Conservation (phyloP, 2,113 vertebrate species). For the Pollimyrus isidori region DNA sequence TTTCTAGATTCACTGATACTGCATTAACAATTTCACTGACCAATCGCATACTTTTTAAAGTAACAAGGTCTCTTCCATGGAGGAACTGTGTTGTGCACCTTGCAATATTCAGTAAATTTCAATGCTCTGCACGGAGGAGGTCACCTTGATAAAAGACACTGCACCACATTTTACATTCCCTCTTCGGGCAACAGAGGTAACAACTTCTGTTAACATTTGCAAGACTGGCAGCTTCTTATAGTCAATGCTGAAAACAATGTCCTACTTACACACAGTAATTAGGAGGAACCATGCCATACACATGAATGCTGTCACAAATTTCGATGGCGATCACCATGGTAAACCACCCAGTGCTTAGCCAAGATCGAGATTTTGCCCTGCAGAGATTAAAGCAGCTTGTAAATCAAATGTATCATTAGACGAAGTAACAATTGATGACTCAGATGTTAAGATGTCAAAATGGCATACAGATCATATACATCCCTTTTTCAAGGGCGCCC, state of each 20-base stretch:
- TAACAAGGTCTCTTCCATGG: neutral
- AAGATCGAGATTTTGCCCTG: conserved; percentile 86
- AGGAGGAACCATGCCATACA: conserved; percentile 93
- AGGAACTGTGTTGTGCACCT: neutral
- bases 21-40: neutral
- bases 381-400: neutral
- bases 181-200: neutral
- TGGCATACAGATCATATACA: neutral
- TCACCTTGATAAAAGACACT: neutral
- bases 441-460: neutral
- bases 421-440: neutral
- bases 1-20: neutral
- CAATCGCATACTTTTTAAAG: neutral
- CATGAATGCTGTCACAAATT: conserved; percentile 82
- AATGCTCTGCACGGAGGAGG: neutral
- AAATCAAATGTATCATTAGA: neutral
- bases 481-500: neutral
- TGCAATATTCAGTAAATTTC: neutral
- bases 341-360: conserved; percentile 98
- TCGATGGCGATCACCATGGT: conserved; percentile 95
- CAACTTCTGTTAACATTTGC: neutral
- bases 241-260: neutral
- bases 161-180: neutral
- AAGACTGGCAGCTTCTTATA: neutral
- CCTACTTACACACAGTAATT: conserved; percentile 78